A percentile compares a stretch with the other conserved stretches of the same genome.
phyloP scores from a whole-genome alignment of 37 sponge, comb jelly and placozoan species.

The Eunapius fragilis region DNA sequence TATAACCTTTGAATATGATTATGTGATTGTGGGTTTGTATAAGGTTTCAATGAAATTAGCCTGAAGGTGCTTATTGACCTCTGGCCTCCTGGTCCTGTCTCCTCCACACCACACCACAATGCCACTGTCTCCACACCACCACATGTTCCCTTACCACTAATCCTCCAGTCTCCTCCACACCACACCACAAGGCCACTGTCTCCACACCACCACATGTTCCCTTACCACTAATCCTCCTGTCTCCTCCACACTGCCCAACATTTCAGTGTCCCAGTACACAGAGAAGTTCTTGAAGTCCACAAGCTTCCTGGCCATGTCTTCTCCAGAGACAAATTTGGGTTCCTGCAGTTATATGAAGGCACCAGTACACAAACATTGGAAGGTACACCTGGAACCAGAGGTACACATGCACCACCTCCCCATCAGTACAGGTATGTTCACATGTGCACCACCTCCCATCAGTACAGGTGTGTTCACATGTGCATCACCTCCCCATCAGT shows the following conservation, averaged over 20 bases:
- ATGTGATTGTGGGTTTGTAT: no score
- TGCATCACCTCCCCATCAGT: not conserved
- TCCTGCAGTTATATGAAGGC: conserved; percentile 34
- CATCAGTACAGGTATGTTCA: not conserved
- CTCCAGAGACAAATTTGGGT: conserved; percentile 62
- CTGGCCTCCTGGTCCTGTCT: no score
- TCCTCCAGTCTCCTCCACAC: no score
- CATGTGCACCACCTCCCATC: not conserved
- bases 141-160: not conserved
- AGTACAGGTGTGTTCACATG: no score
- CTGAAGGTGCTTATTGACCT: no score
- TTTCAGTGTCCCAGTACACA: conserved; percentile 82
- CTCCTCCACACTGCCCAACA: conserved; percentile 63
- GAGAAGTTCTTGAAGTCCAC: conserved; percentile 63
- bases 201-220: no score
- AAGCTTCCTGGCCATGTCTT: conserved; percentile 55
- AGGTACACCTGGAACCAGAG: not conserved
- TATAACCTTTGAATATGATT: no score
- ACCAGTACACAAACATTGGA: not conserved
- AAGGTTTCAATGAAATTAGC: no score
- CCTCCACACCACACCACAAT: no score
- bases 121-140: no score
- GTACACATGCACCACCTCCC: no score
- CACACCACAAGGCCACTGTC: not conserved
- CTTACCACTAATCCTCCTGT: conserved; percentile 62